Base-by-base conservation (phyloP, 2,797 vertebrate genomes). In the Anas georgica region DNA sequence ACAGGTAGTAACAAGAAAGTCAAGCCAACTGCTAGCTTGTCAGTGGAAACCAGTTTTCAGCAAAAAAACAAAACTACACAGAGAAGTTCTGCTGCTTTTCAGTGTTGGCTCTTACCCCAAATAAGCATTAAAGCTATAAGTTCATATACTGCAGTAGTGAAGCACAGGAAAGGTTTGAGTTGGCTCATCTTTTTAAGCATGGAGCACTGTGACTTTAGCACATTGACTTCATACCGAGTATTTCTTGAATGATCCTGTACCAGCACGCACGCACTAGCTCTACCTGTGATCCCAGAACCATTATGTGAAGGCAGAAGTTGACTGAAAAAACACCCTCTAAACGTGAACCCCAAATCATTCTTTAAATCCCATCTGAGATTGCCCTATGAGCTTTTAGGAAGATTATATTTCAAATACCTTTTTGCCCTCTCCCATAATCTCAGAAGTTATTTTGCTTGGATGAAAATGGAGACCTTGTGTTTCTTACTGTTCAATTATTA, bases 401-500 rank as follows among this genome's bases (percentile, higher is more conserved):
- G 63, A 62, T 6, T 75, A 41, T 46, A 76, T 28, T 83, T 86
- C 37, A 59, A 31, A 81, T 11, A 72, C 20, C 81, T 86, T 79
- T 80, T 83, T 75, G 56, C 62, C 69, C 80, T 88, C 69, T 88
- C 58, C 66, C 37, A 76, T 62, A 59, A 82, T 93, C 81, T 75
- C 77, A 46, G 25, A 37, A 93, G 63, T 74, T 80, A 84, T 64
- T 96, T 87, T 87, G 62, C 88, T 77, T 90, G 90, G 90, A 94
- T 90, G 78, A 90, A 96, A 96, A 94, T 64, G 72, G 91, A 92
- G 82, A 86, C 67, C 86, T 82, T 95, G 67, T 93, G 90, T 94
- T 95, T 92, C 88, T 96, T 79, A 91, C 59, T 85, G 66, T 88
- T 95, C 90, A 96, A 94, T 95, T 95, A 95, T 94, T 96, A 94